These are phyloP conservation scores for Leucoma salicis DNA, from an alignment of 2,888 invertebrate genomes.

Conservation along the genomic window DNA sequence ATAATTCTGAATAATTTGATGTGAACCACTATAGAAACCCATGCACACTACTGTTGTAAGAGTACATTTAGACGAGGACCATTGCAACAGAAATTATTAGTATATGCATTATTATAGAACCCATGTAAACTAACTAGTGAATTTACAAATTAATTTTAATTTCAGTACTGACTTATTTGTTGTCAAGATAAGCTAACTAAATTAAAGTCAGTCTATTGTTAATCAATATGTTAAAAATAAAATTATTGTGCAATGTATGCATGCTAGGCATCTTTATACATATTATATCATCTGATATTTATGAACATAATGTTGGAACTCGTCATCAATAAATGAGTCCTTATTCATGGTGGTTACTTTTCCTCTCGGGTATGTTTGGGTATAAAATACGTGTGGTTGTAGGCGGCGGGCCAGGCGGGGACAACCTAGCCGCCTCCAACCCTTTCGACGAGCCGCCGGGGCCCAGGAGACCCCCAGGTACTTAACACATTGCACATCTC, in stretches of 20 bases:
- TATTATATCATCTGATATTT: too few species aligned
- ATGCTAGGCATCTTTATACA: too few species aligned
- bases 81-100: too few species aligned
- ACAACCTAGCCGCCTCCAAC: conserved; percentile 93
- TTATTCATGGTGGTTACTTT: conserved; percentile 18
- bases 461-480: conserved; percentile 79
- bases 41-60: conserved; percentile 10
- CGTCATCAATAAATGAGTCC: conserved; percentile 8
- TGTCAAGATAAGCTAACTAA: too few species aligned
- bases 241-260: too few species aligned
- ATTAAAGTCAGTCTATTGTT: too few species aligned
- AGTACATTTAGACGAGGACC: conserved; percentile 1
- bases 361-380: conserved; percentile 37
- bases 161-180: too few species aligned
- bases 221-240: too few species aligned
- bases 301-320: too few species aligned
- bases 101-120: too few species aligned
- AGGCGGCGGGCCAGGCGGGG: conserved; percentile 81
- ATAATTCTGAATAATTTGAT: conserved; percentile 8
- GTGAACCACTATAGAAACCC: conserved; percentile 9
- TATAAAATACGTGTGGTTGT: conserved; percentile 60
- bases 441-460: conserved; percentile 91
- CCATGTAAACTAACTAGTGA: too few species aligned
- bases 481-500: conserved; percentile 53
- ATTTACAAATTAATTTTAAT: too few species aligned